Conservation (phyloP, 2,113 vertebrate genomes). For the Ibidorhyncha struthersii region DNA sequence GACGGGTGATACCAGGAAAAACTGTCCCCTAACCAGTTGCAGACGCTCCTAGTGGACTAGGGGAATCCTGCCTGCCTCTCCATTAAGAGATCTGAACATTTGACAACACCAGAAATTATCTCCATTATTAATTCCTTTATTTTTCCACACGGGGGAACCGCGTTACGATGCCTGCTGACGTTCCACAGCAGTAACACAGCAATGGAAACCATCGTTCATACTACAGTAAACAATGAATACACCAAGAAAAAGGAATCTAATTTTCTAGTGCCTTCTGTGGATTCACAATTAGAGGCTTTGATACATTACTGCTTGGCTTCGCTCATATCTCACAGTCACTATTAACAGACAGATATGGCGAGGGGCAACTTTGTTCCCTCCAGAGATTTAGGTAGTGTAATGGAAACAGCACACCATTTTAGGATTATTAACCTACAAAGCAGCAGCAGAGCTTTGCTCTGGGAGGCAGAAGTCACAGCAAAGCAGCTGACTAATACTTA, state of each 20-base stretch:
- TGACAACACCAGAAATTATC: neutral
- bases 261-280: neutral
- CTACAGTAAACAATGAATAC: neutral
- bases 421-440: neutral
- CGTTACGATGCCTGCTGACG: neutral
- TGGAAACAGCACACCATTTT: neutral
- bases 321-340: accelerated
- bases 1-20: neutral
- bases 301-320: neutral
- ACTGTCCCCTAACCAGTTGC: neutral
- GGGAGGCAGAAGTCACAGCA: neutral
- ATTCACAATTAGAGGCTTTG: neutral
- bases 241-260: neutral
- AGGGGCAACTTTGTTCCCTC: neutral
- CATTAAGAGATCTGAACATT: neutral
- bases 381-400: neutral
- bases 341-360: neutral
- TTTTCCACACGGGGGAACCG: neutral
- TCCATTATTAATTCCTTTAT: neutral
- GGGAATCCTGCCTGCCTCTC: neutral
- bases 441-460: neutral
- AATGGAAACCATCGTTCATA: neutral
- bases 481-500: neutral
- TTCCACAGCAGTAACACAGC: neutral
- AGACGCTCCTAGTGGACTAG: neutral